Evolutionary conservation across 2,113 vertebrate genomes (phyloP).

Genomic region (Okapia johnstoni): DNA sequence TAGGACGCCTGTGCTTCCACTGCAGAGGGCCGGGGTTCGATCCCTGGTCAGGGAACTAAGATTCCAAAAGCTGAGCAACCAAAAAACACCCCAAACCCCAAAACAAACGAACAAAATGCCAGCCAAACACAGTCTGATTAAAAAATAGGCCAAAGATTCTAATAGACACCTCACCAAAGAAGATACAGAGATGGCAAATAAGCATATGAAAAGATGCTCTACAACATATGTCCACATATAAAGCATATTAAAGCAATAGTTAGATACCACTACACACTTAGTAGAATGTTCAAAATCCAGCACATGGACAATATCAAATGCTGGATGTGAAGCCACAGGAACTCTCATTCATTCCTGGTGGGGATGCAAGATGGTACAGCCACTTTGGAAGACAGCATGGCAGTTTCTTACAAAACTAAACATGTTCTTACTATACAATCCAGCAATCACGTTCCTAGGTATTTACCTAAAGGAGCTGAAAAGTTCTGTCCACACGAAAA

Average conservation of each 20-base stretch:
- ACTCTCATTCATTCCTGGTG: background rate
- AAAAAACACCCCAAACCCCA: accelerated
- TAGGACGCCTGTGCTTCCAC: background rate
- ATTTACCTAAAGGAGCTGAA: background rate
- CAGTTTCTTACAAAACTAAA: background rate
- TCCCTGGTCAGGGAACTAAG: background rate
- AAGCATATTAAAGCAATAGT: background rate
- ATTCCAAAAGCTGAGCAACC: background rate
- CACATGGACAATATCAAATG: background rate
- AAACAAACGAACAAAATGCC: accelerated
- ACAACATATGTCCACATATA: background rate
- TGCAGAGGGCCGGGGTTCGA: background rate
- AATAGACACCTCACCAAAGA: background rate
- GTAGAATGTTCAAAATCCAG: background rate
- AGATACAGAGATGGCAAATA: background rate
- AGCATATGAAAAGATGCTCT: background rate
- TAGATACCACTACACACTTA: background rate
- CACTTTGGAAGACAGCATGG: background rate
- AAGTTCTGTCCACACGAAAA: background rate
- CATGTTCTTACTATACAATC: background rate
- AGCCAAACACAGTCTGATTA: background rate
- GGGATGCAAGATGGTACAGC: background rate
- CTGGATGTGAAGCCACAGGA: background rate
- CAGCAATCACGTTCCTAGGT: background rate
- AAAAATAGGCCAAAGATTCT: background rate